phyloP scores from a whole-genome alignment of 1,140 invertebrate genomes.

The Drosophila pseudoananassae region DNA sequence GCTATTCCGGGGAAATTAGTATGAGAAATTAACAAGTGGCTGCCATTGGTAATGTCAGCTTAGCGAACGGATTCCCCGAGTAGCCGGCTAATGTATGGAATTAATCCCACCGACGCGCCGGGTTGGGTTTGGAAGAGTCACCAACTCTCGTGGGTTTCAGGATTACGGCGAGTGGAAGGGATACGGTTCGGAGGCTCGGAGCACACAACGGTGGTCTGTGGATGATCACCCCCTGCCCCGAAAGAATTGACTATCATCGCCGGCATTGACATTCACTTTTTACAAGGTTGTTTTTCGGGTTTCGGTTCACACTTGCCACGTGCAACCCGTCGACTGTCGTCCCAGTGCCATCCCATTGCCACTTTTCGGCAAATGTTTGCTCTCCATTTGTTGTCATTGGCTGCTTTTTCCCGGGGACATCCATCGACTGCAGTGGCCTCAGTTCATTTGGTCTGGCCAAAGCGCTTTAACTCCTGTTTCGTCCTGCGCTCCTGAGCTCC shows the following conservation, averaged over 20 bases:
- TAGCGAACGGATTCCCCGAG: constrained; percentile 38
- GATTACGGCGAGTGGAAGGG: constrained; percentile 50
- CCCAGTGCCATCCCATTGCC: not conserved
- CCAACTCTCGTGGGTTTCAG: constrained; percentile 44
- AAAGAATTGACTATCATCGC: constrained; percentile 2
- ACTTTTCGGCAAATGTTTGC: constrained; percentile 23
- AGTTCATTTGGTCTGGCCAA: constrained; percentile 5
- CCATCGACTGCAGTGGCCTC: constrained; percentile 49
- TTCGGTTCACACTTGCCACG: constrained; percentile 40
- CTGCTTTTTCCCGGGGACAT: constrained; percentile 48
- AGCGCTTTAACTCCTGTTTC: not conserved
- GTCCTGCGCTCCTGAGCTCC: not conserved
- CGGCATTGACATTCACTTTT: constrained; percentile 43
- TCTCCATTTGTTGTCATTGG: constrained; percentile 70
- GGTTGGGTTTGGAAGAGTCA: constrained; percentile 12
- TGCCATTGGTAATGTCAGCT: constrained; percentile 77
- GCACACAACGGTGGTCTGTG: not conserved
- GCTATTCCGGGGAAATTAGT: constrained; percentile 50
- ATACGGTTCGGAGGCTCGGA: not conserved
- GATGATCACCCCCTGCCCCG: not conserved
- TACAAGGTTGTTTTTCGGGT: constrained; percentile 34
- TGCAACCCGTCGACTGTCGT: constrained; percentile 3
- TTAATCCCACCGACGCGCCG: constrained; percentile 48
- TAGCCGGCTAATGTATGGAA: constrained; percentile 60
- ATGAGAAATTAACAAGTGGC: constrained; percentile 78